Evolutionary conservation across 2,888 invertebrate species (phyloP), one percentile per base, ranked within the genome.

Genomic region (Diloba caeruleocephala): DNA sequence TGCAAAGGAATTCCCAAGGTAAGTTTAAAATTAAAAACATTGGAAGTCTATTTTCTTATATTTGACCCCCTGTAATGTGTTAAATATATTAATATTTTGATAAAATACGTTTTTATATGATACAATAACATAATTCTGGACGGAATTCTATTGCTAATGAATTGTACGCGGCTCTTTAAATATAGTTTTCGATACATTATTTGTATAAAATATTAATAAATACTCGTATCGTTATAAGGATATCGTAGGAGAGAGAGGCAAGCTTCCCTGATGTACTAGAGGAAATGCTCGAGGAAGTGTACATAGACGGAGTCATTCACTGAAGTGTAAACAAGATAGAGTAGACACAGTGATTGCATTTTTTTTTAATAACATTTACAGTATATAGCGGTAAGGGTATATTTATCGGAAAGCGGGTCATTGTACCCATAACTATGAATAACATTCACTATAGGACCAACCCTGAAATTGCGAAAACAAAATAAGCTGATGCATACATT

Each of bases 61-160:
- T 19, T 17, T 39, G 17, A 36, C 41, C 37, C 43, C 23, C 26
- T 31, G 19, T 17, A 28, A 48, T 46, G 17, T 44, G 41, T 38
- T 62, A 54, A 72, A 68, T 63, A 65, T 67, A 50, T 50, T 23
- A 31, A 59, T 62, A 74, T 51, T 48, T 53, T 55, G 13, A 7
- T 59, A 52, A 59, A 43, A 61, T 66, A 64, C 39, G 50, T 51
- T 59, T 62, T 31, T 46, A 58, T 58, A 58, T 64, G 52, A 50
- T 58, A 69, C 53, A 81, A 74, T 86, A 85, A 88, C 76, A 76
- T 78, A 84, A 86, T 79, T 76, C 76, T 87, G 89, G 89, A 89
- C 89, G 89, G 90, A 89, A 78, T 87, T 74, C 71, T 78, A 83
- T 84, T 82, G 68, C 70, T 59, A 68, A 71, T 44, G 51, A 72